Conservation (phyloP, 2,888 invertebrate species). For the Unio pictorum region DNA sequence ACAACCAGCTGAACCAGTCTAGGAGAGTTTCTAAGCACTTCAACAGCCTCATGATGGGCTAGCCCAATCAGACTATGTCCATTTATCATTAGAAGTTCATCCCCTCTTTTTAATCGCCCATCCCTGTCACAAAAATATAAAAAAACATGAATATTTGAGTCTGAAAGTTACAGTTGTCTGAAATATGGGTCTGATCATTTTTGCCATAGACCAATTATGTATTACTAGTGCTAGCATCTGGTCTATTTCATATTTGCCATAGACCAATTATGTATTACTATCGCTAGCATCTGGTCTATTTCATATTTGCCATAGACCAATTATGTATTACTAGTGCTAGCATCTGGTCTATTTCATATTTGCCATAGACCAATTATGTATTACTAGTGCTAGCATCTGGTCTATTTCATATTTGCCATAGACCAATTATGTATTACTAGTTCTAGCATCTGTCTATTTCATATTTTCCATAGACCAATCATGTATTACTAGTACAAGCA, state of each 20-base stretch:
- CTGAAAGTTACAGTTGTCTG: background rate
- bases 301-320: background rate
- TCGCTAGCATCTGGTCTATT: no score
- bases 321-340: no score
- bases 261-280: background rate
- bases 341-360: no score
- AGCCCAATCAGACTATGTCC: conserved; percentile 75
- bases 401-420: background rate
- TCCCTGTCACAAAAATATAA: conserved; percentile 46
- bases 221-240: no score
- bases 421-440: no score
- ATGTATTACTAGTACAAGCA: no score
- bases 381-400: no score
- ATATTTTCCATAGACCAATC: background rate
- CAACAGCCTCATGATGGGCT: conserved; percentile 62
- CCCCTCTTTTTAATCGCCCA: conserved; percentile 88
- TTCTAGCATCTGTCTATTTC: no score
- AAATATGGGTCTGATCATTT: background rate
- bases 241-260: no score
- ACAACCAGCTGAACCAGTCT: conserved; percentile 61
- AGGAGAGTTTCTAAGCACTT: conserved; percentile 54
- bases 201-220: background rate
- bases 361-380: background rate
- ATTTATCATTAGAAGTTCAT: conserved; percentile 90
- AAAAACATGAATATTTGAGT: background rate